Evolutionary conservation across 1,140 invertebrate species (phyloP).

Genomic region (Orchesella cincta): DNA sequence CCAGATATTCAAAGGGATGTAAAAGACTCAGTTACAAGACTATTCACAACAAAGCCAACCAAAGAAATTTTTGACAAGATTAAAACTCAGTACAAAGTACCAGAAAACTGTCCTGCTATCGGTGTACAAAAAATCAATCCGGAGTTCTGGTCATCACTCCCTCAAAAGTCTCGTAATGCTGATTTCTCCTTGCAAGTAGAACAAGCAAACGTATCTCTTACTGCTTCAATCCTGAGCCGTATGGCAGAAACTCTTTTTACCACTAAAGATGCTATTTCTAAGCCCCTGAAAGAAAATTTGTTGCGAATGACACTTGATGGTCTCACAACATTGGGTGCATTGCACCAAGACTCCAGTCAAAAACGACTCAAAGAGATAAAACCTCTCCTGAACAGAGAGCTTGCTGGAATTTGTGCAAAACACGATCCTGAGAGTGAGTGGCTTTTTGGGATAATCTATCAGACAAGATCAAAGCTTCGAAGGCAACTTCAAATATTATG

Average conservation of each 20-base stretch:
- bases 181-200: conserved; percentile 22
- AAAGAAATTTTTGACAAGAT: conserved; percentile 11
- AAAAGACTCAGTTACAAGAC: background rate
- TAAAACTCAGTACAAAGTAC: background rate
- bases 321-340: background rate
- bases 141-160: conserved; percentile 28
- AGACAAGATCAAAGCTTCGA: background rate
- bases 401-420: background rate
- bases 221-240: background rate
- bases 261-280: background rate
- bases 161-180: background rate
- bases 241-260: conserved; percentile 20
- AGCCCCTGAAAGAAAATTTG: background rate
- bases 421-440: background rate
- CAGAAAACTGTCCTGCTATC: conserved; percentile 13
- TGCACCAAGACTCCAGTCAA: background rate
- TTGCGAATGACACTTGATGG: conserved; percentile 14
- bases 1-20: background rate
- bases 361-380: conserved; percentile 1
- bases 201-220: background rate
- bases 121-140: conserved; percentile 33
- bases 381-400: background rate
- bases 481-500: background rate
- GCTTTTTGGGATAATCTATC: conserved; percentile 36
- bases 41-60: background rate